Conservation (phyloP, 2,888 invertebrate species). For the Mimachlamys varia region DNA sequence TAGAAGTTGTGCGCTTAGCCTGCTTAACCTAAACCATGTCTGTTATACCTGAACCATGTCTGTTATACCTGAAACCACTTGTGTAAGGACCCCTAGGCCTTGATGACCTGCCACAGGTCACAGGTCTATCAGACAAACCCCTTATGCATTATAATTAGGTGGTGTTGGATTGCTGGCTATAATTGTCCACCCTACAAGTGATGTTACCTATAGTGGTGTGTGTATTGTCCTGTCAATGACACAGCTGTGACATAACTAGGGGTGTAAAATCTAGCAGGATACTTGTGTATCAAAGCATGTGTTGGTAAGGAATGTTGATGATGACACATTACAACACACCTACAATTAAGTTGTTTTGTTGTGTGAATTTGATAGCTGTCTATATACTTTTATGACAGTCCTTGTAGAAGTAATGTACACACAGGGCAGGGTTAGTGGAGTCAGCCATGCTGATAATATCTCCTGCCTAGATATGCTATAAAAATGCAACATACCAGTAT, state of each 20-base stretch:
- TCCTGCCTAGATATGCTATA: neutral
- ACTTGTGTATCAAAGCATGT: neutral
- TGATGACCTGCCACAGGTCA: neutral
- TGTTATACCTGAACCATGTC: no score
- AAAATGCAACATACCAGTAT: neutral
- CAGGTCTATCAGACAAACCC: neutral
- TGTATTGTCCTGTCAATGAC: neutral
- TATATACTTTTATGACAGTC: neutral
- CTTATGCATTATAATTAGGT: neutral
- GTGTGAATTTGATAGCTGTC: neutral
- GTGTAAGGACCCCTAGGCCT: neutral
- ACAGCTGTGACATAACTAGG: neutral
- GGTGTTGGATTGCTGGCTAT: neutral
- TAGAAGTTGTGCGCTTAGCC: no score
- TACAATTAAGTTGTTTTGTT: neutral
- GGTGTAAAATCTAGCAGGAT: neutral
- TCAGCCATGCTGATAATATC: slow-evolving; percentile 3
- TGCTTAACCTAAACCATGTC: no score
- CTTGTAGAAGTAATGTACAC: neutral
- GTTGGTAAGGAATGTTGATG: neutral
- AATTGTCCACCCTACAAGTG: slow-evolving; percentile 7
- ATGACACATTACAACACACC: neutral
- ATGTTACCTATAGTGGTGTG: neutral
- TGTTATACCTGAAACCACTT: neutral
- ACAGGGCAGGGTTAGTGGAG: neutral